These are phyloP conservation scores for Bryconaethiops microstoma DNA, from an alignment of 2,797 vertebrate species.

Conservation along the genomic window DNA sequence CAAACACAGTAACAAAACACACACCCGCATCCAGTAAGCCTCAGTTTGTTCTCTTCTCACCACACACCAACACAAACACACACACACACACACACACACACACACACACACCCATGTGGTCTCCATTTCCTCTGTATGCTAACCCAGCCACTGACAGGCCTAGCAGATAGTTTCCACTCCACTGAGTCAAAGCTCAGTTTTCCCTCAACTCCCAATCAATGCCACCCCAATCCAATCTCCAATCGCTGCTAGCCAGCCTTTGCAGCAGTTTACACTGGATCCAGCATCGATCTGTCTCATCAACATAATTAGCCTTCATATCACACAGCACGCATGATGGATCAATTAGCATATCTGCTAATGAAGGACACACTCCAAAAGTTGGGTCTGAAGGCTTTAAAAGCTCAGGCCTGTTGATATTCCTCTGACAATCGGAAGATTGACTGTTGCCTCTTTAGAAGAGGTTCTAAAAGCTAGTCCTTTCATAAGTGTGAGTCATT, in stretches of 20 bases:
- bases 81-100: slow-evolving; percentile 2
- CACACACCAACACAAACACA: background rate
- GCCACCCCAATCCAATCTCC: slow-evolving; percentile 24
- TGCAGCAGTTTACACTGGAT: slow-evolving; percentile 22
- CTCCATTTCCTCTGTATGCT: slow-evolving; percentile 18
- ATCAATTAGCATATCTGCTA: slow-evolving; percentile 43
- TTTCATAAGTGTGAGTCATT: background rate
- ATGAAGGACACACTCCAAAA: slow-evolving; percentile 28
- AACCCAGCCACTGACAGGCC: background rate
- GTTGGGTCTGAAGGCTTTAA: background rate
- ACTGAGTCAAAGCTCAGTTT: slow-evolving; percentile 12
- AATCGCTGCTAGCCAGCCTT: slow-evolving; percentile 28
- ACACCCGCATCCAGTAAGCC: background rate
- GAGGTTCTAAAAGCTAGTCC: background rate
- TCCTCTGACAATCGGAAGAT: background rate
- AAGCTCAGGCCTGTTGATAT: background rate
- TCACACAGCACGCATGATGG: slow-evolving; percentile 45
- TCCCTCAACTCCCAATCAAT: slow-evolving; percentile 40
- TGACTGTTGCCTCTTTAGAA: background rate
- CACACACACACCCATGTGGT: background rate
- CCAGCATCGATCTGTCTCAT: slow-evolving; percentile 45
- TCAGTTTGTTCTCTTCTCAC: background rate
- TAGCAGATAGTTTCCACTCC: slow-evolving; percentile 23
- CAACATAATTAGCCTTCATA: slow-evolving; percentile 55
- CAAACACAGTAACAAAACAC: background rate